Evolutionary conservation across 2,888 invertebrate species (phyloP).

Genomic region (Tetranychus truncatus): DNA sequence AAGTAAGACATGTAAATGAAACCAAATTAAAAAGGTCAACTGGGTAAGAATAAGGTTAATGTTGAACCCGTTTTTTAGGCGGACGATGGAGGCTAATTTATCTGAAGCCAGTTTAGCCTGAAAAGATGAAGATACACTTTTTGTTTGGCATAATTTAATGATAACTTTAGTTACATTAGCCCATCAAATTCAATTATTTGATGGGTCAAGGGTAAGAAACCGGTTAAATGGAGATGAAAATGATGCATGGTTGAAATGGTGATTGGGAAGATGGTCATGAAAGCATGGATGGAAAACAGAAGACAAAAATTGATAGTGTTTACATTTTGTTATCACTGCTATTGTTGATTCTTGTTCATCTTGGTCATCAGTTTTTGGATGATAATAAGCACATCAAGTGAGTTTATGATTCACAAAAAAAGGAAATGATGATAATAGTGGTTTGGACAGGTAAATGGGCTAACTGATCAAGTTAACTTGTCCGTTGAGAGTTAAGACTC

Average conservation of each 20-base stretch:
- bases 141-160: neutral
- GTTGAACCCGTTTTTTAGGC: too few species aligned
- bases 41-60: too few species aligned
- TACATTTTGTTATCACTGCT: neutral
- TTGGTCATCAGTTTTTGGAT: neutral
- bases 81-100: too few species aligned
- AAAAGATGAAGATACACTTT: neutral
- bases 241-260: neutral
- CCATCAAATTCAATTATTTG: too few species aligned
- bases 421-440: neutral
- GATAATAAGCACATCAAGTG: too few species aligned
- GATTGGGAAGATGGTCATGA: conserved; percentile 12
- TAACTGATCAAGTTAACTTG: neutral
- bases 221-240: neutral
- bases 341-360: neutral
- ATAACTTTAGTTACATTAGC: neutral
- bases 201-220: neutral
- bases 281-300: neutral
- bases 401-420: neutral
- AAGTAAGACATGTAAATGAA: too few species aligned
- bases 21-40: too few species aligned
- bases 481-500: neutral
- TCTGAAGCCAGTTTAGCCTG: too few species aligned
- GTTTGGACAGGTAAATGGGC: neutral
- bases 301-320: neutral